These are phyloP conservation scores for Rhynchonycteris naso DNA, from an alignment of 2,797 vertebrate species.

Conservation along the genomic window DNA sequence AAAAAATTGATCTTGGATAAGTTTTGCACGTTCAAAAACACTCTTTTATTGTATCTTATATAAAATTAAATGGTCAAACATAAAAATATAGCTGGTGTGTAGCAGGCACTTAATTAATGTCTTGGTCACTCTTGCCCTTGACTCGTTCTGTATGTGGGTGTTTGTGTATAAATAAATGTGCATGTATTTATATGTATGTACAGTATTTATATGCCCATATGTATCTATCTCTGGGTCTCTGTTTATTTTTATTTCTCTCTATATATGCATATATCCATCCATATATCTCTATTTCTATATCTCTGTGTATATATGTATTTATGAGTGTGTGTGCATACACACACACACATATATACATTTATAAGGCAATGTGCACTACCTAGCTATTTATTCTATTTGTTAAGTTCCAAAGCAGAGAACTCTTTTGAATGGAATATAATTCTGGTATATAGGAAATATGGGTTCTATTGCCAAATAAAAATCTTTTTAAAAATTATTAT, in stretches of 20 bases:
- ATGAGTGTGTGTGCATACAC: not conserved
- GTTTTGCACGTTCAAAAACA: not conserved
- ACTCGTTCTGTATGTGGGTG: not conserved
- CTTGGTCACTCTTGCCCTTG: not conserved
- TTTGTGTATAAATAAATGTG: not conserved
- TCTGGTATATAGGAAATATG: no score
- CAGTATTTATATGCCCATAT: not conserved
- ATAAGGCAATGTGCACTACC: no score
- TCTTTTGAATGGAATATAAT: no score
- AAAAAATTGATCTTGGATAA: slow-evolving; percentile 14
- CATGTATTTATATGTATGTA: not conserved
- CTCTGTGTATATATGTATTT: not conserved
- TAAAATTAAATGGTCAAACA: slow-evolving; percentile 34
- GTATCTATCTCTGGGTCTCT: not conserved
- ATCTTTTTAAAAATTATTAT: no score
- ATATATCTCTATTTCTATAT: not conserved
- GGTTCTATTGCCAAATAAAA: no score
- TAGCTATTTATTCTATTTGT: no score
- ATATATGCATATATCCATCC: not conserved
- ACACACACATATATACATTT: no score
- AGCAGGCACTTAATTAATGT: not conserved
- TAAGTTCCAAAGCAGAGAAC: no score
- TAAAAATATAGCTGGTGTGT: not conserved
- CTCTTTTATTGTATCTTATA: not conserved
- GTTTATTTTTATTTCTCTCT: no score